Base-by-base conservation (phyloP, 2,797 vertebrate genomes). In the Scolopax rusticola region DNA sequence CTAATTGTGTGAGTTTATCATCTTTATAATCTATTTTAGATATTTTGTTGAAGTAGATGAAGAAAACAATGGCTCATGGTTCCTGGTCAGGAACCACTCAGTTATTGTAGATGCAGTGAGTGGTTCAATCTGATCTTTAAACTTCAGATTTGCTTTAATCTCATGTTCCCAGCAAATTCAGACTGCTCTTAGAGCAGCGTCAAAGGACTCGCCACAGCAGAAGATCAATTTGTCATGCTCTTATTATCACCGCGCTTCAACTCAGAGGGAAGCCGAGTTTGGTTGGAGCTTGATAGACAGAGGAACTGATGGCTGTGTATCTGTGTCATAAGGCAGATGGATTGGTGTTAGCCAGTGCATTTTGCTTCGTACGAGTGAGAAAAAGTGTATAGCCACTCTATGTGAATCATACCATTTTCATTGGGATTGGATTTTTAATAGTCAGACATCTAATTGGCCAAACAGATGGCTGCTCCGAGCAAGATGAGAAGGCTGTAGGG, bases 111-210 rank as follows among this genome's bases (percentile, higher is more conserved):
- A 68, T 84, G 65, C 69, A 79, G 76, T 50, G 79, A 89, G 54
- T 0, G 0, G 87, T 87, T 86, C 74, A 63, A 40, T 83, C 77
- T 61, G 33, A 54, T 90, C 68, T 78, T 78, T 80, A 89, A 84
- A 94, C 36, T 86, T 80, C 70, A 68, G 45, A 56, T 84, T 93
- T 90, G 51, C 89, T 94, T 94, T 94, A 93, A 95, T 93, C 76
- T 95, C 56, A n/a, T 41, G 45, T 78, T 90, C 38, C 77, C 67
- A 87, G 63, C 59, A 87, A 90, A 90, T 92, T 80, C 80, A 87
- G 76, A 65, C 83, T 57, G 69, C 51, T 73, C 40, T 75, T 13
- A 80, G 80, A 87, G 51, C 57, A 38, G 43, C 21, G 36, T 92
- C 82, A 94, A 89, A 95, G 78, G 92, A 78, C 36, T 91, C 25